Evolutionary conservation across 2,113 vertebrate species (phyloP).

Genomic region (Seriola aureovittata): DNA sequence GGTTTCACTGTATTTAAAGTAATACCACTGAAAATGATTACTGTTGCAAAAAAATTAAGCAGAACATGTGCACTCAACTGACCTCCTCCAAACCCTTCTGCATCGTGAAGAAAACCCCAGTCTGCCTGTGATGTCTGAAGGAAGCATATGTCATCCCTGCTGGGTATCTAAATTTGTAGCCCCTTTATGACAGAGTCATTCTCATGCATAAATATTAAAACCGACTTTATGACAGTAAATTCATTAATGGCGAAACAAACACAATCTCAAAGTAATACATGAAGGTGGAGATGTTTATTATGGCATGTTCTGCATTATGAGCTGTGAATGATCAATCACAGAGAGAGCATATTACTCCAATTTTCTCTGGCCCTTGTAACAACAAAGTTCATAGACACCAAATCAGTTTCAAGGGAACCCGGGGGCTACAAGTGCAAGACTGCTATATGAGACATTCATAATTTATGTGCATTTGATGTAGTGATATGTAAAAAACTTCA

Average conservation of each 20-base stretch:
- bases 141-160: slow-evolving; percentile 23
- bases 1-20: slow-evolving; percentile 40
- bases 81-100: slow-evolving; percentile 33
- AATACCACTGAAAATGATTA: slow-evolving; percentile 39
- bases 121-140: slow-evolving; percentile 42
- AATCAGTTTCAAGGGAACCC: slow-evolving; percentile 86
- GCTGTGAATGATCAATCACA: slow-evolving; percentile 84
- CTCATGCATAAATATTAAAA: slow-evolving; percentile 70
- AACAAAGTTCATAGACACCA: slow-evolving; percentile 86
- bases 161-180: slow-evolving; percentile 23
- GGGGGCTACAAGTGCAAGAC: slow-evolving; percentile 84
- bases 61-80: slow-evolving; percentile 47
- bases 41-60: slow-evolving; percentile 10
- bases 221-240: slow-evolving; percentile 62
- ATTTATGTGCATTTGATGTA: slow-evolving; percentile 89
- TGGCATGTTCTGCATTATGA: slow-evolving; percentile 75
- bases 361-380: slow-evolving; percentile 84
- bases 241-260: slow-evolving; percentile 77
- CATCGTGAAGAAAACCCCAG: slow-evolving; percentile 38
- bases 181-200: slow-evolving; percentile 64
- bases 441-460: slow-evolving; percentile 88
- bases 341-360: slow-evolving; percentile 84
- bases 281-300: slow-evolving; percentile 82
- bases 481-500: slow-evolving; percentile 88
- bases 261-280: slow-evolving; percentile 74